Evolutionary conservation across 2,888 invertebrate species (phyloP), one percentile per base, ranked within the genome.

Genomic region (Galerucella calmariensis): DNA sequence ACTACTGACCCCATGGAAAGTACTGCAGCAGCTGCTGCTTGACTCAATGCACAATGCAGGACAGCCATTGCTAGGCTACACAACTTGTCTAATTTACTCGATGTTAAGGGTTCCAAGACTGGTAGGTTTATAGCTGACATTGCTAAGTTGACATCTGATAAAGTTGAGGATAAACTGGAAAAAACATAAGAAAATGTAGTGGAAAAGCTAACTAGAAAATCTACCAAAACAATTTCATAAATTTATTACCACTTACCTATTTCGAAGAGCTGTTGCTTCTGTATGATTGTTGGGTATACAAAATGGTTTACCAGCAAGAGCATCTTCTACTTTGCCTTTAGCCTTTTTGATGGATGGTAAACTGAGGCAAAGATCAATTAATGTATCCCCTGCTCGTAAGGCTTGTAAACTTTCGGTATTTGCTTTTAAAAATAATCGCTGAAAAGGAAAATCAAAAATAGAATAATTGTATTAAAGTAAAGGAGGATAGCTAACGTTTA

Each of bases 71-170:
- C 94, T 76, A 97, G 90, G 75, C 93, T 92, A 65, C 95, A 94
- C 59, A 97, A 89, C 84, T 95, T 94, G 74, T 93, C 92, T 66
- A 97, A 91, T 82, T 96, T 94, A n/a, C 92, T 92, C 4, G 94
- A 91, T 11, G 95, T 95, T 81, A 97, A 89, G 0, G 97, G 97
- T 86, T 97, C 97, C 71, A 97, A 88, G 75, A 97, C 92, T 0
- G 97, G 97, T 81, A 98, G 88, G 20, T 95, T 94, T 80, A 97
- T 90, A 9, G 95, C 95, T 79, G 94, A 91, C 84, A 94, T 93
- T 74, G 96, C 95, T 62, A 96, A 92, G 75, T 92, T 92, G 77
- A 97, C 93, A 86, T 97, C 97, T 77, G 94, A 93, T 76, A 96
- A 92, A 80, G 96, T 91, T 79, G 94, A 92, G 79, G 94, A 92